Evolutionary conservation across 2,888 invertebrate genomes (phyloP).

Genomic region (Taenaris catops): DNA sequence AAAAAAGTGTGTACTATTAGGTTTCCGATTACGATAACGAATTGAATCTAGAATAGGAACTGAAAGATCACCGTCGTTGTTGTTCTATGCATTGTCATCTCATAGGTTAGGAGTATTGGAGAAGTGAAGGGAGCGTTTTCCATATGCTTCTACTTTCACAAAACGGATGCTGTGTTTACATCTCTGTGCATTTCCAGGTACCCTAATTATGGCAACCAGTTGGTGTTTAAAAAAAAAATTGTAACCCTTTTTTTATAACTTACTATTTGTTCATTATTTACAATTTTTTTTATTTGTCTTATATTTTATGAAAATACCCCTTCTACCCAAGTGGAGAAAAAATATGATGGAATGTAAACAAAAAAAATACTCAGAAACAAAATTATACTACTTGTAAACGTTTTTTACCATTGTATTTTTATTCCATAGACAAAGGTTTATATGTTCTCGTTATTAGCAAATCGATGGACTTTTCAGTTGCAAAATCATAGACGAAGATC

Average conservation of each 20-base stretch:
- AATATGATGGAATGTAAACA: conserved; percentile 34
- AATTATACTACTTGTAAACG: no score
- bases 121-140: conserved; percentile 40
- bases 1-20: no score
- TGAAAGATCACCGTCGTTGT: conserved; percentile 2
- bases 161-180: conserved; percentile 51
- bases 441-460: conserved; percentile 59
- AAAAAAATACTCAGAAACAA: conserved; percentile 3
- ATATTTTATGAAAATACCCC: conserved; percentile 33
- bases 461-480: conserved; percentile 78
- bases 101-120: conserved; percentile 25
- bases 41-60: no score
- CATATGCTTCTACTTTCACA: conserved; percentile 38
- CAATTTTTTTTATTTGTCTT: conserved; percentile 10
- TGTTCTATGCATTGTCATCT: conserved; percentile 15
- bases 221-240: neutral
- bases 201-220: conserved; percentile 60
- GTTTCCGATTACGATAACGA: no score
- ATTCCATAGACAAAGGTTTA: conserved; percentile 32
- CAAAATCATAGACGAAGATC: conserved; percentile 48
- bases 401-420: conserved; percentile 23
- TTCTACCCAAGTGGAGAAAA: conserved; percentile 39
- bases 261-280: neutral
- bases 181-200: conserved; percentile 73
- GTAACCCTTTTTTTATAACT: conserved; percentile 1